These are phyloP conservation scores for Rostratula benghalensis DNA, from an alignment of 2,113 vertebrate species.

Conservation along the genomic window DNA sequence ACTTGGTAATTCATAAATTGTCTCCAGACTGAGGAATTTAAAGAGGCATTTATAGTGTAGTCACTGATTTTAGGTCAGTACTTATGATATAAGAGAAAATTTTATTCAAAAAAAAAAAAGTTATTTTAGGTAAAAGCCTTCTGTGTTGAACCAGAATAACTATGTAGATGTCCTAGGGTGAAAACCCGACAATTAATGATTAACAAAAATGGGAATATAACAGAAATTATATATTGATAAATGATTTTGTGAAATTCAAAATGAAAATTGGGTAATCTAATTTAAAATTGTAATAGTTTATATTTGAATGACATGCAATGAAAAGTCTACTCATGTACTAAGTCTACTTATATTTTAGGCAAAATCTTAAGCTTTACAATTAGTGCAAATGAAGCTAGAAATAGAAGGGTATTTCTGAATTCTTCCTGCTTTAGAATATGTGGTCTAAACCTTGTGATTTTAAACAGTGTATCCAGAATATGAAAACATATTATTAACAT, in stretches of 20 bases:
- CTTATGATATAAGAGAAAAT: background rate
- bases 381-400: background rate
- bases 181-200: background rate
- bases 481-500: background rate
- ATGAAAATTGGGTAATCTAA: background rate
- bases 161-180: background rate
- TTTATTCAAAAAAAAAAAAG: background rate
- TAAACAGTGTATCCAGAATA: background rate
- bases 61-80: background rate
- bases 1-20: background rate
- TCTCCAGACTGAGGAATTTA: background rate
- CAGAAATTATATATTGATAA: background rate
- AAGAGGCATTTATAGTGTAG: background rate
- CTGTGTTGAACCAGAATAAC: background rate
- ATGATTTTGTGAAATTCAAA: background rate
- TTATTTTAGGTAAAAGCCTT: background rate
- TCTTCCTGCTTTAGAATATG: background rate
- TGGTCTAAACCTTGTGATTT: background rate
- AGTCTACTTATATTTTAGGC: background rate
- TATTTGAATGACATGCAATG: background rate
- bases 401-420: background rate
- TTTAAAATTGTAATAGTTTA: background rate
- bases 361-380: background rate
- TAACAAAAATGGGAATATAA: background rate
- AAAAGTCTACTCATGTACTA: background rate